phyloP scores from a whole-genome alignment of 2,888 invertebrate genomes.

The Chloromyia formosa region DNA sequence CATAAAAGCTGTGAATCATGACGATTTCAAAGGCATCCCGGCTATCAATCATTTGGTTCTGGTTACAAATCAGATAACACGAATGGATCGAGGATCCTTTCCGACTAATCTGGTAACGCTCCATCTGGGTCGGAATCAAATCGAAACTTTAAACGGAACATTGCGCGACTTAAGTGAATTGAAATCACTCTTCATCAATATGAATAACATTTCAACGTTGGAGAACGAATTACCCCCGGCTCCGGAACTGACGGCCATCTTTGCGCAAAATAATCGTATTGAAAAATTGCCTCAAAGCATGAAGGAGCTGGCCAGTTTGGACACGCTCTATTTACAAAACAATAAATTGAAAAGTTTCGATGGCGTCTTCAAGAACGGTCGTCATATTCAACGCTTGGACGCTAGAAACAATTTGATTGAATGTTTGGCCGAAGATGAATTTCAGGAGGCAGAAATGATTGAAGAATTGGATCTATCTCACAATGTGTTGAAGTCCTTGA shows the following conservation, averaged over 20 bases:
- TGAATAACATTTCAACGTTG: conserved; percentile 77
- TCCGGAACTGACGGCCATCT: conserved; percentile 72
- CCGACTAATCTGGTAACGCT: conserved; percentile 75
- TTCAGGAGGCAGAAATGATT: conserved; percentile 74
- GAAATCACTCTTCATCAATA: conserved; percentile 81
- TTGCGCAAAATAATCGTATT: conserved; percentile 78
- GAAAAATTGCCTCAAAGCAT: conserved; percentile 77
- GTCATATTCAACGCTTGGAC: conserved; percentile 72
- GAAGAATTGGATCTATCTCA: conserved; percentile 77
- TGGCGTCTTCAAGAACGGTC: conserved; percentile 75
- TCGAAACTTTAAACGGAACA: conserved; percentile 79
- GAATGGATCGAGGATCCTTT: conserved; percentile 76
- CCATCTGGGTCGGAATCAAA: conserved; percentile 79
- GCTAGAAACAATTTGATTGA: conserved; percentile 79
- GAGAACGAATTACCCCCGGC: conserved; percentile 79
- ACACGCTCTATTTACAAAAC: conserved; percentile 76
- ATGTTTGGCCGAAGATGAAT: conserved; percentile 80
- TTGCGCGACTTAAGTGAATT: conserved; percentile 76
- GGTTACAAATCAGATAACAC: conserved; percentile 78
- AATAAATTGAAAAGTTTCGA: conserved; percentile 77
- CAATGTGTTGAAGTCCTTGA: conserved; percentile 76
- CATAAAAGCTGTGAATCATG: conserved; percentile 76
- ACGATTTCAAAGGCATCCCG: conserved; percentile 78
- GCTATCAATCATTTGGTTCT: conserved; percentile 75
- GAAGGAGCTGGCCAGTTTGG: conserved; percentile 73